These are phyloP conservation scores for Pholis gunnellus DNA, from an alignment of 2,113 vertebrate species.

Conservation along the genomic window DNA sequence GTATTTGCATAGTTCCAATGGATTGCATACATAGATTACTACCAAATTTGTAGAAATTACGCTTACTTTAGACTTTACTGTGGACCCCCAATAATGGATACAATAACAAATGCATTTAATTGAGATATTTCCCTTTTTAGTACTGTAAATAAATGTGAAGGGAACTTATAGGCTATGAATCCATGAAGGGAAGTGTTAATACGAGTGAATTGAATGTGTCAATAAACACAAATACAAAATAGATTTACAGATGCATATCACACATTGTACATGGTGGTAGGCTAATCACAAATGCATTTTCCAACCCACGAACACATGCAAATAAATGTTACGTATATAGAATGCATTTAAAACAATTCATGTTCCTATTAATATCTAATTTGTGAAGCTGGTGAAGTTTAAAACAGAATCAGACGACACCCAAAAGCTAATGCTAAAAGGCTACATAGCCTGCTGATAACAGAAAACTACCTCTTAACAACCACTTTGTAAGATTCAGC, in stretches of 20 bases:
- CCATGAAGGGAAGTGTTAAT: not conserved
- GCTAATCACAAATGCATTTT: not conserved
- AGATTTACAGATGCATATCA: not conserved
- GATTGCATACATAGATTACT: not conserved
- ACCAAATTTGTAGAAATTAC: not conserved
- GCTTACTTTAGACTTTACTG: not conserved
- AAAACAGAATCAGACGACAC: not conserved
- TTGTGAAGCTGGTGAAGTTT: not conserved
- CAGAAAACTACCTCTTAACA: conserved; percentile 30
- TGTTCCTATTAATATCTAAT: not conserved
- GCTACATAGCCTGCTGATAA: not conserved
- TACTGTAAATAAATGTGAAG: not conserved
- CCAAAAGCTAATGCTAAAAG: not conserved
- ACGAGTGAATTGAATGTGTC: not conserved
- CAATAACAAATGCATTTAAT: not conserved
- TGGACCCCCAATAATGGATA: not conserved
- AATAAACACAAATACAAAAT: not conserved
- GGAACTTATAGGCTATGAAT: not conserved
- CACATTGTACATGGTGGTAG: not conserved
- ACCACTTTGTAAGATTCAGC: not conserved
- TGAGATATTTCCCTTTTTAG: not conserved
- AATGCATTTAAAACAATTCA: not conserved
- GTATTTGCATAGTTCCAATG: not conserved
- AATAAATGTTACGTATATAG: not conserved
- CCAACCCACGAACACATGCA: not conserved